A percentile compares a stretch with the other conserved stretches of the same genome.
Evolutionary conservation across 1,140 invertebrate species (phyloP).

Genomic region (Cydia amplana): DNA sequence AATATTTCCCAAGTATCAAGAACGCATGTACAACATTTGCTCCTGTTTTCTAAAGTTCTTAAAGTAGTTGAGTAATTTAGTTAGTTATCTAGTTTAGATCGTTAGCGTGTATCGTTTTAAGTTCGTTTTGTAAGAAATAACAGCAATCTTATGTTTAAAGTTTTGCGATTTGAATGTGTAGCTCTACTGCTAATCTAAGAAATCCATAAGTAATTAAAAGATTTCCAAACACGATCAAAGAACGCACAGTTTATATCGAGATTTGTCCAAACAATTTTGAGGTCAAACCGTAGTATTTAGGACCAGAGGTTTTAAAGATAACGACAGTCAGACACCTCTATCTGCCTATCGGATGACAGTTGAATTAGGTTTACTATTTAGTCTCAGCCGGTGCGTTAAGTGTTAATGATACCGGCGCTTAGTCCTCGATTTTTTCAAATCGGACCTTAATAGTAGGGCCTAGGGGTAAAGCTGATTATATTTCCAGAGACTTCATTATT

Average conservation of each 20-base stretch:
- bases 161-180: background rate
- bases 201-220: background rate
- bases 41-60: constrained; percentile 1
- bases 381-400: too few relatives aligned
- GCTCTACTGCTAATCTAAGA: too few relatives aligned
- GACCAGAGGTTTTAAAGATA: too few relatives aligned
- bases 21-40: constrained; percentile 15
- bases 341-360: too few relatives aligned
- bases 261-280: background rate
- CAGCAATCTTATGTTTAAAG: background rate
- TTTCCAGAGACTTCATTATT: constrained; percentile 38
- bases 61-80: background rate
- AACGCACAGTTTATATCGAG: background rate
- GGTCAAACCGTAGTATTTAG: background rate
- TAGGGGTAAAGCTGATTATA: background rate
- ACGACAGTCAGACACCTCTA: too few relatives aligned
- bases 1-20: background rate
- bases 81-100: constrained; percentile 5
- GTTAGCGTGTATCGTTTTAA: constrained; percentile 3
- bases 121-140: background rate
- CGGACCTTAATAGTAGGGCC: background rate
- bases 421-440: background rate
- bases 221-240: too few relatives aligned
- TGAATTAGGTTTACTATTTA: too few relatives aligned
- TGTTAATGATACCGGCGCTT: too few relatives aligned